Conservation (phyloP, 2,888 invertebrate genomes). For the Polietes domitor region DNA sequence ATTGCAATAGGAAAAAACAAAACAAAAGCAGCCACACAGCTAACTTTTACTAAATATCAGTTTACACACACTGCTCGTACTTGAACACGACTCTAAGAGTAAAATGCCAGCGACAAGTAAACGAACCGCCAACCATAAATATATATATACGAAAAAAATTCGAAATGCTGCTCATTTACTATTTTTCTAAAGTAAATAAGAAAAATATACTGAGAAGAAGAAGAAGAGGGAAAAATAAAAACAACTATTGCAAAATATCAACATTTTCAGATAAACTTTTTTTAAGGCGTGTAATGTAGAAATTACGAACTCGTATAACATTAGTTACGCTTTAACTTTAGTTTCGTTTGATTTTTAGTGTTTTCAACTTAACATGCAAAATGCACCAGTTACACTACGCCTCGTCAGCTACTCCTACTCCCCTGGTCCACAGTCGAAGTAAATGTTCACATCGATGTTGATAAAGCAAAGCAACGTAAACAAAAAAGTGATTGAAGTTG, state of each 20-base stretch:
- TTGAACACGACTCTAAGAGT: neutral
- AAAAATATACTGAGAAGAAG: too few species aligned
- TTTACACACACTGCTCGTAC: slow-evolving; percentile 36
- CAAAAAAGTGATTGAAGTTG: slow-evolving; percentile 39
- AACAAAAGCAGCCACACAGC: slow-evolving; percentile 1
- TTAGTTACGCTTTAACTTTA: slow-evolving; percentile 53
- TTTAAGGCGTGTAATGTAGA: slow-evolving; percentile 62
- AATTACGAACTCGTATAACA: slow-evolving; percentile 48
- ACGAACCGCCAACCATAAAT: slow-evolving; percentile 9
- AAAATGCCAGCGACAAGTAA: neutral
- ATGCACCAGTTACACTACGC: slow-evolving; percentile 23
- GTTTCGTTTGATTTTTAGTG: neutral
- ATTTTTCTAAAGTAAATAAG: neutral
- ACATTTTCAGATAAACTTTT: slow-evolving; percentile 55
- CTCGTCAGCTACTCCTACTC: neutral
- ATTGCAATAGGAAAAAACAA: slow-evolving; percentile 9
- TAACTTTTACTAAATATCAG: slow-evolving; percentile 47
- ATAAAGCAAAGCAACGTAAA: slow-evolving; percentile 1
- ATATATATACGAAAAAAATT: too few species aligned
- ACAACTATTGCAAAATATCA: slow-evolving; percentile 49
- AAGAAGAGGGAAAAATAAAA: slow-evolving; percentile 1
- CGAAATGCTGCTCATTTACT: slow-evolving; percentile 10
- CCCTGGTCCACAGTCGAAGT: neutral
- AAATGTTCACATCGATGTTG: neutral
- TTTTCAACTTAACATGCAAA: slow-evolving; percentile 27